Percentiles rank a stretch among this genome's conserved stretches.
Evolutionary conservation across 2,797 vertebrate genomes (phyloP).

Genomic region (Prunella strophiata): DNA sequence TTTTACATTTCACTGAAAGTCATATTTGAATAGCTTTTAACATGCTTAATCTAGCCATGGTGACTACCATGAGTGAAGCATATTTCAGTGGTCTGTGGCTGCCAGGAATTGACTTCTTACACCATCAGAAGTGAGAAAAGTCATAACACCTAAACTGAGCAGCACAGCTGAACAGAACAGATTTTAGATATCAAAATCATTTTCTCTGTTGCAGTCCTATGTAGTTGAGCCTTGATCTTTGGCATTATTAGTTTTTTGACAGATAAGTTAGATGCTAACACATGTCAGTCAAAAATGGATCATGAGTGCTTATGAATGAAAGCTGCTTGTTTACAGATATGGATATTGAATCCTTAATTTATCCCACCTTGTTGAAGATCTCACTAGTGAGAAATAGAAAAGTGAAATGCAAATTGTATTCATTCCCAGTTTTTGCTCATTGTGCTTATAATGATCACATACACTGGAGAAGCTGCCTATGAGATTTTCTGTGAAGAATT

Average conservation of each 20-base stretch:
- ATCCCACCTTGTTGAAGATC: neutral
- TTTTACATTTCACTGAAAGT: neutral
- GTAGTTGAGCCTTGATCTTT: neutral
- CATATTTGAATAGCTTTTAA: neutral
- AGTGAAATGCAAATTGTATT: neutral
- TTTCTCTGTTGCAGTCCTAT: neutral
- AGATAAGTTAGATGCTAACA: neutral
- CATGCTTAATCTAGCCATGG: neutral
- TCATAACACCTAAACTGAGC: neutral
- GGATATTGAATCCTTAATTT: neutral
- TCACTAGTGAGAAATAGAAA: neutral
- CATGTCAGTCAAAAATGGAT: neutral
- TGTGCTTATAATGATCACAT: neutral
- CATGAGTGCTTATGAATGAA: neutral
- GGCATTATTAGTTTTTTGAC: neutral
- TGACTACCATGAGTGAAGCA: neutral
- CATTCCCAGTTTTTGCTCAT: neutral
- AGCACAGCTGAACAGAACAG: neutral
- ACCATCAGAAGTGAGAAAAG: neutral
- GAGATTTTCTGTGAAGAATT: neutral
- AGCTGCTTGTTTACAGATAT: neutral
- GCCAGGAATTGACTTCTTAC: constrained; percentile 3
- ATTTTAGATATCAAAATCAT: neutral
- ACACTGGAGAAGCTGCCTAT: neutral
- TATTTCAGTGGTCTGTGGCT: neutral